These are phyloP conservation scores for Typhlichthys eigenmanni DNA, from an alignment of 2,797 vertebrate genomes.

Conservation along the genomic window DNA sequence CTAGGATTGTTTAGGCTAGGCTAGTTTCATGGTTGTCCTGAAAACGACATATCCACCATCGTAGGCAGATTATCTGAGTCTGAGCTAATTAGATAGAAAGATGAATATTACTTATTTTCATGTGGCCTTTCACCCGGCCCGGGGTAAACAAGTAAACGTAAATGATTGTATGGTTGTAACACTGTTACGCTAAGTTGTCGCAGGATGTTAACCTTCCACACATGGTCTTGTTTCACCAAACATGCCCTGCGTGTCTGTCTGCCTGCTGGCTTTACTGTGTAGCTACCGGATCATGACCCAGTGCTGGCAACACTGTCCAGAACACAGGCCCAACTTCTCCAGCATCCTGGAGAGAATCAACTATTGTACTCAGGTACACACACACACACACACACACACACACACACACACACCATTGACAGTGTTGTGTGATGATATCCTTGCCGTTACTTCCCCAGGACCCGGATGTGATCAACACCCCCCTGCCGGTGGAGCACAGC, in stretches of 20 bases:
- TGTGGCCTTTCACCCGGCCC: background rate
- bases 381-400: background rate
- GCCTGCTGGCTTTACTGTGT: background rate
- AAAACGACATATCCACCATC: background rate
- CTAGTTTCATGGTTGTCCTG: background rate
- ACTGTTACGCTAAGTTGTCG: background rate
- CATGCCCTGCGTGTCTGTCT: background rate
- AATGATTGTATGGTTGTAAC: background rate
- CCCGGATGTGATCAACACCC: conserved; percentile 89
- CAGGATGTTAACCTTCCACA: background rate
- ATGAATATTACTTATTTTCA: background rate
- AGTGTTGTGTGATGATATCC: no score
- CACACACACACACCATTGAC: background rate
- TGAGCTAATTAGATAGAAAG: background rate
- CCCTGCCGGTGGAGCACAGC: conserved; percentile 82
- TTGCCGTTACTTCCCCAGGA: conserved; percentile 70
- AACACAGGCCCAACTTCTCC: conserved; percentile 88
- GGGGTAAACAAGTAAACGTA: background rate
- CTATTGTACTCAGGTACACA: conserved; percentile 88
- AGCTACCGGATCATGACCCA: conserved; percentile 93
- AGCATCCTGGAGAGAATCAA: conserved; percentile 90
- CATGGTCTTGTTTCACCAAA: background rate
- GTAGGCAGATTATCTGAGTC: background rate
- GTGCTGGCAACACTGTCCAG: conserved; percentile 93
- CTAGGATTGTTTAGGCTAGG: background rate